These are phyloP conservation scores for Cranoglanis bouderius DNA, from an alignment of 2,113 vertebrate species.

Conservation along the genomic window DNA sequence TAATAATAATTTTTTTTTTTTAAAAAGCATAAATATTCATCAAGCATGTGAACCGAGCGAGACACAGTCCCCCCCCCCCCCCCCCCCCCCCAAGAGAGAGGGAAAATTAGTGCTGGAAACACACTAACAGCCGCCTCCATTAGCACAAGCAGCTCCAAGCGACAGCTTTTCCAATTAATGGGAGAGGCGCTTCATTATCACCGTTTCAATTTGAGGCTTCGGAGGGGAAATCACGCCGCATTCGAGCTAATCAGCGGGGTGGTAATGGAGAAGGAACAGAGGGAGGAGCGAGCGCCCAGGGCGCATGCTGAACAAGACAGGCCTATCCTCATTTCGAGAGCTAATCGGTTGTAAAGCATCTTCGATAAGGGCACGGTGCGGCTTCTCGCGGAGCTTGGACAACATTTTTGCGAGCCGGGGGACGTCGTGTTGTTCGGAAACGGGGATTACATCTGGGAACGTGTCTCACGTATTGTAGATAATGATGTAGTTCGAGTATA, in stretches of 20 bases:
- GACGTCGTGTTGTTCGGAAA: not conserved
- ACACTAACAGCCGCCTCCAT: conserved; percentile 24
- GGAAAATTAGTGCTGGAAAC: not conserved
- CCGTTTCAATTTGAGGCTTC: conserved; percentile 32
- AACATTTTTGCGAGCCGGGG: not conserved
- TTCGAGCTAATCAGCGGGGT: conserved; percentile 31
- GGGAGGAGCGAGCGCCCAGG: conserved; percentile 21
- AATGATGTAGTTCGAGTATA: not conserved
- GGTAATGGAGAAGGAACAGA: conserved; percentile 27
- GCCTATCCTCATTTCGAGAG: not conserved
- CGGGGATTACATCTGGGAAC: not conserved
- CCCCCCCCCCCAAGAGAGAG: not conserved
- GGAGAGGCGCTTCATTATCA: conserved; percentile 35
- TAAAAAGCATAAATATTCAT: conserved; percentile 10
- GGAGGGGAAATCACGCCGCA: conserved; percentile 11
- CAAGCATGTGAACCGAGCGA: not conserved
- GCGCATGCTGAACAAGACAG: not conserved
- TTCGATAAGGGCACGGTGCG: not conserved
- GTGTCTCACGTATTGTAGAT: not conserved
- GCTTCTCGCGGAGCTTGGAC: not conserved
- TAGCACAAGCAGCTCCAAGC: conserved; percentile 30
- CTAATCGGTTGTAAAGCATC: conserved; percentile 20
- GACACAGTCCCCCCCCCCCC: not conserved
- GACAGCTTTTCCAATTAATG: conserved; percentile 40
- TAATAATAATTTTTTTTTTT: too few species aligned